Evolutionary conservation across 2,888 invertebrate genomes (phyloP), one percentile per base, ranked within the genome.

Genomic region (Gonocerus acuteangulatus): DNA sequence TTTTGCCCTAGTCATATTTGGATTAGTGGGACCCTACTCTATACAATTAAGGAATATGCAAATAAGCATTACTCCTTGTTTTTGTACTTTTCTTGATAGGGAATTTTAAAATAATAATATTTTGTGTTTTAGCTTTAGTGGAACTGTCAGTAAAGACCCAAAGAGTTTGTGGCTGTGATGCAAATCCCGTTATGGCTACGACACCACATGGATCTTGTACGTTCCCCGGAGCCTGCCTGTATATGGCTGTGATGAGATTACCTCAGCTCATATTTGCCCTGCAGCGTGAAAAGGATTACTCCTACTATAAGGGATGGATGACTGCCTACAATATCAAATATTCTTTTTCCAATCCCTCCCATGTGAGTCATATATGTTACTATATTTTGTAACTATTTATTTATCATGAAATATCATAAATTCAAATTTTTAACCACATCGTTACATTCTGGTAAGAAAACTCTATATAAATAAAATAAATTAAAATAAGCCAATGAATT

Each of bases 261-360:
- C 75, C 77, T 7, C 62, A 49, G 18, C 45, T 65, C 6, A 48
- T 60, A 11, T 54, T 56, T 15, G 57, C 49, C 47, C 61, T 66
- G 16, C 51, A 61, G 16, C 42, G 48, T 7, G 49, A 61, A 36
- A 64, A 63, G 23, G 63, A 77, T 68, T 74, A 72, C 70, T 75
- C 73, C 44, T 74, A 75, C 1, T 73, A 75, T 56, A 72, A 74
- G 62, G 79, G 80, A 6, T 81, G 80, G 80, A 71, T 81, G 68
- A 77, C 77, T 66, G 74, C 77, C 0, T 80, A 78, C 67, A 78
- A 80, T 67, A 70, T 78, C 16, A 74, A 75, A 36, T 72, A 77
- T 65, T 72, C 71, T 1, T 80, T 78, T 68, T 77, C 79, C 3
- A 80, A 76, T 70, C 80, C 80, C 6, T 74, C 72, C 64, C 72